Base-by-base conservation (phyloP, 2,797 vertebrate genomes). In the Amphiprion clarkii region DNA sequence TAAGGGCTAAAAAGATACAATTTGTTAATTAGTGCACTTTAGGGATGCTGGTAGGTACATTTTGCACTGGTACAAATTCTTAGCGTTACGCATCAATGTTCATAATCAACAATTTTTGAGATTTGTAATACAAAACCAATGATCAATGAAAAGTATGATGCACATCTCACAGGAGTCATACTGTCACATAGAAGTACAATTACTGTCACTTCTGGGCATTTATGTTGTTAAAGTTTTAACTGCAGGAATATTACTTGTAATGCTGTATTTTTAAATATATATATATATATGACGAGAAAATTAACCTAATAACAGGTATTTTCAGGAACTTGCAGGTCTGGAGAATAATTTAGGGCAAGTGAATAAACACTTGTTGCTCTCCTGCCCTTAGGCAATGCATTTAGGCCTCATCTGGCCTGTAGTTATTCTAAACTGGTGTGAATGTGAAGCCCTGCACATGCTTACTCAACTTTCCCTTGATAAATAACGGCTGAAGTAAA, bases 311-410 rank as follows among this genome's bases (percentile, higher is more conserved):
- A 19, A 19, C n/a, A 21, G 48, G 12, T 12, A 12, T 23, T 6
- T 25, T 25, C 23, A 13, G 4, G 12, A 36, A 49, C 7, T 21
- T 60, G 54, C 67, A 52, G 46, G 27, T 70, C 57, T 57, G 44
- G 19, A 65, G 29, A 69, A 55, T 21, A 48, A 67, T 40, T 74
- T 25, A 48, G 29, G 36, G 29, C n/a, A 54, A 52, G n/a, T 64
- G 36, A 78, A 55, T 78, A 2, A 66, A 71, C 23, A 63, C 40
- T 31, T 46, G 57, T 79, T 56, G 39, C 55, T 61, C n/a, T 63
- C 48, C 40, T 39, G 51, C 59, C 71, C 63, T 74, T 49, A 59
- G 59, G 67, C 69, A 67, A 66, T 58, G 36, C 75, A 56, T 58
- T 64, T 33, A 44, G 29, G 48, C 14, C 39, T 17, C 44, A 65